Evolutionary conservation across 2,113 vertebrate genomes (phyloP).

Genomic region (Clinocottus analis): DNA sequence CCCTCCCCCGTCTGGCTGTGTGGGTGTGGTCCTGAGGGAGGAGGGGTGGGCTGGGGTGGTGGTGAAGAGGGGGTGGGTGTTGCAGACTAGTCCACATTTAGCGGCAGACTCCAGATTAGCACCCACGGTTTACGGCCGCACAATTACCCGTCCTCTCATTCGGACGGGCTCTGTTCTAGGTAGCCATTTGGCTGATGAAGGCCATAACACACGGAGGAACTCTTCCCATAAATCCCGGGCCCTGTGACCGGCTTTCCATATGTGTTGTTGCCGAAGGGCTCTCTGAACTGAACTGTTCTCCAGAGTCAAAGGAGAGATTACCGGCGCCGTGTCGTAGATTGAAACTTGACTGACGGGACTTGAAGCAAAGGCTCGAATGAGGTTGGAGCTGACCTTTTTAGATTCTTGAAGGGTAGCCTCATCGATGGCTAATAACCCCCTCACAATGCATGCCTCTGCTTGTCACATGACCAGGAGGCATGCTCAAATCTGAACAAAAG

Average conservation of each 20-base stretch:
- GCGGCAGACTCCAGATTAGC: slow-evolving; percentile 21
- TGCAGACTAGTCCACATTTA: slow-evolving; percentile 34
- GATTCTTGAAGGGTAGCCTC: slow-evolving; percentile 1
- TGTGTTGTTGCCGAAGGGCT: background rate
- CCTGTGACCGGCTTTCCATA: slow-evolving; percentile 24
- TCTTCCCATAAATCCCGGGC: background rate
- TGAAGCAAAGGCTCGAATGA: background rate
- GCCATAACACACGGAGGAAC: slow-evolving; percentile 12
- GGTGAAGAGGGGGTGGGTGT: too few species aligned
- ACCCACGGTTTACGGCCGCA: slow-evolving; percentile 58
- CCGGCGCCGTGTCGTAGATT: background rate
- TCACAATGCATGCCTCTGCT: slow-evolving; percentile 13
- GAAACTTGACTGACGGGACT: background rate
- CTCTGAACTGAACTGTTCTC: background rate
- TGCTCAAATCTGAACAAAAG: slow-evolving; percentile 7
- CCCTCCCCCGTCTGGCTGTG: slow-evolving; percentile 36
- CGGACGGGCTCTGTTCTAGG: slow-evolving; percentile 38
- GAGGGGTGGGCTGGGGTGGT: too few species aligned
- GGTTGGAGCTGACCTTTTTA: background rate
- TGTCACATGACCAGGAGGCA: slow-evolving; percentile 24
- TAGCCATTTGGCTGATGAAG: slow-evolving; percentile 56
- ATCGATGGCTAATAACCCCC: slow-evolving; percentile 4
- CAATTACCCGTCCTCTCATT: slow-evolving; percentile 51
- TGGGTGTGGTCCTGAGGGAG: slow-evolving; percentile 44
- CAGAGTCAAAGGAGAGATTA: background rate